phyloP scores from a whole-genome alignment of 2,888 invertebrate species.

The Drosophila stalkeri region DNA sequence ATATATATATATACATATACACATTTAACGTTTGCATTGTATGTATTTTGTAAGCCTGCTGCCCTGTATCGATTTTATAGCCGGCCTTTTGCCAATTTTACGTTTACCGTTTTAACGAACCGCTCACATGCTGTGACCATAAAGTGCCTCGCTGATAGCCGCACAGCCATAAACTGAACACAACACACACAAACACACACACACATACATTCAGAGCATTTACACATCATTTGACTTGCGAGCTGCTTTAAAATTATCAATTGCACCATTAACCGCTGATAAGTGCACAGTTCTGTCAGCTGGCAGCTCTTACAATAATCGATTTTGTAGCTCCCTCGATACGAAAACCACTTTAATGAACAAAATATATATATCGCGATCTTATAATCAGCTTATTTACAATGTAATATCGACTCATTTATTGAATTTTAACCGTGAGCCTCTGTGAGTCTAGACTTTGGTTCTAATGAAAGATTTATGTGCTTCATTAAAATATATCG shows the following conservation, averaged over 20 bases:
- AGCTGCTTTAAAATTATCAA: conserved; percentile 64
- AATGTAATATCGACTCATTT: conserved; percentile 14
- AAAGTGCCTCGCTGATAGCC: conserved; percentile 56
- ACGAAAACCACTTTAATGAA: conserved; percentile 14
- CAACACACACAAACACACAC: conserved; percentile 11
- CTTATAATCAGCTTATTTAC: conserved; percentile 15
- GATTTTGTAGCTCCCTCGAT: conserved; percentile 18
- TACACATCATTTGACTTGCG: conserved; percentile 72
- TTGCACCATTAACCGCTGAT: conserved; percentile 67
- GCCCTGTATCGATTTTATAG: conserved; percentile 72
- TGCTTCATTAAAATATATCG: conserved; percentile 16
- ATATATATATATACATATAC: neutral
- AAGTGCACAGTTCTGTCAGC: conserved; percentile 31
- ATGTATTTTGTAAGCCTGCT: conserved; percentile 30
- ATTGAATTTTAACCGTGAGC: conserved; percentile 1
- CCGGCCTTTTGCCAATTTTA: conserved; percentile 66
- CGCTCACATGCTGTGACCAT: conserved; percentile 56
- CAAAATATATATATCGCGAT: conserved; percentile 1
- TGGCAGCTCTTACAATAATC: conserved; percentile 24
- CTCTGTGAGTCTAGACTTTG: neutral
- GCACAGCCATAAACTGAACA: conserved; percentile 45
- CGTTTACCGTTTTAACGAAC: conserved; percentile 64
- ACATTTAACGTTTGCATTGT: conserved; percentile 16
- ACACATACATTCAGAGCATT: conserved; percentile 33
- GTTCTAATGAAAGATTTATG: neutral